Conservation (phyloP, 2,797 vertebrate genomes). For the Malacoctenus gilli region DNA sequence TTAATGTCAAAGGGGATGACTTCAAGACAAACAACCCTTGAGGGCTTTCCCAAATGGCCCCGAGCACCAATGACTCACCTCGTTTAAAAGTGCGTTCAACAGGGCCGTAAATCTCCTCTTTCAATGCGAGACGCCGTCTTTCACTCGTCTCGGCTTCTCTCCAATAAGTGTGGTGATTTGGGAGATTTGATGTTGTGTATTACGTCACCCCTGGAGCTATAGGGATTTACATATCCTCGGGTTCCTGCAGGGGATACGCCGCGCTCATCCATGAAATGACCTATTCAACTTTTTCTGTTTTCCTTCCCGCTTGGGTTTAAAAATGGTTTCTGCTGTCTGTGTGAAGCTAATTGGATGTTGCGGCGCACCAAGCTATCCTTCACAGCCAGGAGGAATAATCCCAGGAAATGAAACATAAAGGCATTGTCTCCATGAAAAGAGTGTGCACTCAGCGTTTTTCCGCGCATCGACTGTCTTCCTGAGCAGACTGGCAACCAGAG, state of each 20-base stretch:
- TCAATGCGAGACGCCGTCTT: conserved; percentile 33
- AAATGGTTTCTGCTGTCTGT: conserved; percentile 59
- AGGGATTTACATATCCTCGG: conserved; percentile 62
- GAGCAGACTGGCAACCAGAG: conserved; percentile 53
- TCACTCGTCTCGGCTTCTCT: conserved; percentile 34
- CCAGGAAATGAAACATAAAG: conserved; percentile 71
- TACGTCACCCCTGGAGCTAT: conserved; percentile 65
- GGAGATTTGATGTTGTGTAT: conserved; percentile 60
- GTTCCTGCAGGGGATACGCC: conserved; percentile 30
- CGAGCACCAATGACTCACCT: conserved; percentile 64
- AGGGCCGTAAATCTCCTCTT: conserved; percentile 57
- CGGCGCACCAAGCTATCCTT: conserved; percentile 44
- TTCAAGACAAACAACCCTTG: conserved; percentile 56
- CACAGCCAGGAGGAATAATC: conserved; percentile 61
- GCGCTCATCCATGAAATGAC: conserved; percentile 74
- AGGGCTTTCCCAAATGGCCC: conserved; percentile 46
- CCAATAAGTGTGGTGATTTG: conserved; percentile 64
- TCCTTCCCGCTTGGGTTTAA: conserved; percentile 55
- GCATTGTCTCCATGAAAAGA: conserved; percentile 67
- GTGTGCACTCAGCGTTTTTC: conserved; percentile 61
- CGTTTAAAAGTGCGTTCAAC: conserved; percentile 53
- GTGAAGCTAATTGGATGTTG: conserved; percentile 74
- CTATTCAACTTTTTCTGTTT: conserved; percentile 65
- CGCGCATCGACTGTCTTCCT: conserved; percentile 37
- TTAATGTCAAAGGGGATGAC: conserved; percentile 67